These are phyloP conservation scores for Tryphoninae sp. DNA, from an alignment of 2,888 invertebrate genomes.

Conservation along the genomic window DNA sequence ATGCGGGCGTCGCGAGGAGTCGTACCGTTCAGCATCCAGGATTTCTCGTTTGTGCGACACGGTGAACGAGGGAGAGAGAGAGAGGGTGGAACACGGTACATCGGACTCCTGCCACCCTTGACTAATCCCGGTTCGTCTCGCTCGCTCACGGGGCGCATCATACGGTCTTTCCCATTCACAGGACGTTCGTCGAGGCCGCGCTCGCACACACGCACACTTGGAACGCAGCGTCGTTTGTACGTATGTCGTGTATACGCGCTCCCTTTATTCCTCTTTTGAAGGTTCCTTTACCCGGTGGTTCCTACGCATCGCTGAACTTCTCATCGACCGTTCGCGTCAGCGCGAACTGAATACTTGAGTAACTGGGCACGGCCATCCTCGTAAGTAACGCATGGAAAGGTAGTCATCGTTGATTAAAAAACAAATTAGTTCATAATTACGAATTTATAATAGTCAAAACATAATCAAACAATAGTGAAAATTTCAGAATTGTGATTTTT, in stretches of 20 bases:
- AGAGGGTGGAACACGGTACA: slow-evolving; percentile 71
- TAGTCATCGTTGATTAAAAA: too few relatives aligned
- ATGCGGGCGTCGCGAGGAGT: not conserved
- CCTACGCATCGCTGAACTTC: slow-evolving; percentile 52
- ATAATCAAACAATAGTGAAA: too few relatives aligned
- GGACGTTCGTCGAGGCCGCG: slow-evolving; percentile 38
- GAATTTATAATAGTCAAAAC: too few relatives aligned
- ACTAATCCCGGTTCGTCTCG: slow-evolving; percentile 80
- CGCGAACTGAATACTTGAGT: slow-evolving; percentile 39
- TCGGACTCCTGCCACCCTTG: slow-evolving; percentile 74
- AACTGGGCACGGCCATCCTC: slow-evolving; percentile 6
- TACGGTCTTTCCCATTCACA: slow-evolving; percentile 65
- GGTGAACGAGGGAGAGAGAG: slow-evolving; percentile 65
- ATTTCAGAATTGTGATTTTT: too few relatives aligned
- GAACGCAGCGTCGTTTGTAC: not conserved
- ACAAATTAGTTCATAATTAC: too few relatives aligned
- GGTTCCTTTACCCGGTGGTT: slow-evolving; percentile 15
- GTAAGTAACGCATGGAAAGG: not conserved
- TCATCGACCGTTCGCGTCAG: slow-evolving; percentile 53
- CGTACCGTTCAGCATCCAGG: slow-evolving; percentile 10
- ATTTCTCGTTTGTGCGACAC: slow-evolving; percentile 59
- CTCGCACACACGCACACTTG: not conserved
- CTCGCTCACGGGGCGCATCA: slow-evolving; percentile 74
- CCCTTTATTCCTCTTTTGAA: slow-evolving; percentile 20
- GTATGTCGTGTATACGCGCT: slow-evolving; percentile 6